These are phyloP conservation scores for Tyto alba DNA, from an alignment of 2,113 vertebrate species.

Conservation along the genomic window DNA sequence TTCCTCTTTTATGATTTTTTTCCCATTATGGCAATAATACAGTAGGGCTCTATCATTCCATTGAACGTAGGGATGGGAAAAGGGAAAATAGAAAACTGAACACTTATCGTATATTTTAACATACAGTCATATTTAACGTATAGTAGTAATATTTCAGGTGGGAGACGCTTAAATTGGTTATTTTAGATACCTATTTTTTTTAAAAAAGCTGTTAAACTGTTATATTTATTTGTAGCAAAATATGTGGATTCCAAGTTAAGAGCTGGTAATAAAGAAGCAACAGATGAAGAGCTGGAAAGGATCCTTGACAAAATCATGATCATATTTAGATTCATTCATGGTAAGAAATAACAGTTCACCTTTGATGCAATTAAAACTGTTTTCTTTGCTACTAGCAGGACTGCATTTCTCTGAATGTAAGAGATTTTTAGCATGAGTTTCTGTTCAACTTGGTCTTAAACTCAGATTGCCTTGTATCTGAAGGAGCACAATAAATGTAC, in stretches of 20 bases:
- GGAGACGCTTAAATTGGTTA: background rate
- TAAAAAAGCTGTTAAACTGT: background rate
- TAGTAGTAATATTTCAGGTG: background rate
- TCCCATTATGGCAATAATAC: background rate
- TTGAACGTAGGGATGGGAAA: background rate
- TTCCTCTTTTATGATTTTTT: background rate
- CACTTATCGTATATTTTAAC: background rate
- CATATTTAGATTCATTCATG: constrained; percentile 83
- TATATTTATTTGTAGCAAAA: constrained; percentile 72
- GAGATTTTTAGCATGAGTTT: background rate
- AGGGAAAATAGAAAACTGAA: background rate
- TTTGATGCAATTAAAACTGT: background rate
- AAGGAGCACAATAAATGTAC: background rate
- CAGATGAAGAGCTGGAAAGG: constrained; percentile 82
- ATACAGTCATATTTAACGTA: background rate
- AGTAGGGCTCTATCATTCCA: background rate
- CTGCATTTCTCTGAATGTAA: background rate
- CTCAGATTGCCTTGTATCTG: background rate
- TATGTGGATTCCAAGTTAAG: constrained; percentile 82
- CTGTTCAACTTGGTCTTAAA: background rate
- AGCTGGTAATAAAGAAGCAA: constrained; percentile 83
- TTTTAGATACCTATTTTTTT: background rate
- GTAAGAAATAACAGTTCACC: constrained; percentile 50
- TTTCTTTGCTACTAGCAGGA: background rate
- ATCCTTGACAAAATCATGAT: constrained; percentile 86